Evolutionary conservation across 2,113 vertebrate species (phyloP).

Genomic region (Ophiodon elongatus): DNA sequence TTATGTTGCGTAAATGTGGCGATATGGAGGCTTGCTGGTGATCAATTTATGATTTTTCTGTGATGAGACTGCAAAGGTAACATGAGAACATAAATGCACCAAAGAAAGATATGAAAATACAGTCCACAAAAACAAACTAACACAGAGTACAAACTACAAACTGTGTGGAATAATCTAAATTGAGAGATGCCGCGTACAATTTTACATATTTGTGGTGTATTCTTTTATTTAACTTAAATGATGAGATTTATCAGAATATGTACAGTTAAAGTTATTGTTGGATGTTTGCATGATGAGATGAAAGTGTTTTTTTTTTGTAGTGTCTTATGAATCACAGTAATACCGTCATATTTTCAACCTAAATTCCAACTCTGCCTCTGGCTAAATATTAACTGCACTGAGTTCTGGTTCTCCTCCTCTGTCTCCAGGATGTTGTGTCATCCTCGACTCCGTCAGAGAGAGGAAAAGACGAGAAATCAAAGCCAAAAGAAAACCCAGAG

Average conservation of each 20-base stretch:
- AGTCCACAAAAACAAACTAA: neutral
- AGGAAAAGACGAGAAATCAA: constrained; percentile 59
- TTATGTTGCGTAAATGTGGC: neutral
- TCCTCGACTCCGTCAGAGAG: constrained; percentile 40
- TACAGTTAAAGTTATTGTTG: neutral
- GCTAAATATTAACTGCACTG: neutral
- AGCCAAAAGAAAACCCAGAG: constrained; percentile 56
- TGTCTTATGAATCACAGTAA: neutral
- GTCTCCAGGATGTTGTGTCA: constrained; percentile 67
- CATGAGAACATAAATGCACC: neutral
- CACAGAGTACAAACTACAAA: neutral
- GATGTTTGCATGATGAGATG: neutral
- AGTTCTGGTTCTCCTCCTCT: constrained; percentile 27
- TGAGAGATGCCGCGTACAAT: neutral
- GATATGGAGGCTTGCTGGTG: neutral
- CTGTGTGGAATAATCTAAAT: neutral
- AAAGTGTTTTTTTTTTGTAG: no score
- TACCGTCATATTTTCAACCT: neutral
- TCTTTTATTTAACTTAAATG: neutral
- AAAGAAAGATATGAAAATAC: neutral
- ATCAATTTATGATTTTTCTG: neutral
- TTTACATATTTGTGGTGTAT: neutral
- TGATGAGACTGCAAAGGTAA: neutral
- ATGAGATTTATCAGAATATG: neutral
- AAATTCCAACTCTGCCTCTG: neutral